Conservation (phyloP, 2,888 invertebrate genomes). For the Lasioglossum pauxillum region DNA sequence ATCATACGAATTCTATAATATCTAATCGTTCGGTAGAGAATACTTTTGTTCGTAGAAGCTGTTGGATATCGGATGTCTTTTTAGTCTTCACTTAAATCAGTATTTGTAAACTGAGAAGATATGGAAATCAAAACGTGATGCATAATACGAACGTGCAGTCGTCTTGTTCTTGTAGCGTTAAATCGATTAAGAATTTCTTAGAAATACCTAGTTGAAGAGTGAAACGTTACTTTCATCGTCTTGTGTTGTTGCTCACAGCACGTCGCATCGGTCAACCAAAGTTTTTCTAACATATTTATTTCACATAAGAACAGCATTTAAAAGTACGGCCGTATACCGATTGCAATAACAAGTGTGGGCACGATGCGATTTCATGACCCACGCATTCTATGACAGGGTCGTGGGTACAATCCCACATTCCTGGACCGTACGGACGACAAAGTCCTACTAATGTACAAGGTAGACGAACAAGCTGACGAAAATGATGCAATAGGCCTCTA, state of each 20-base stretch:
- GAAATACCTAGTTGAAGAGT: constrained; percentile 27
- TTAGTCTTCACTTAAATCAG: constrained; percentile 42
- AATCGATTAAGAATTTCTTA: constrained; percentile 39
- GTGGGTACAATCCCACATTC: constrained; percentile 97
- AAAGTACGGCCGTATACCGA: constrained; percentile 22
- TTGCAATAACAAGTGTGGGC: constrained; percentile 78
- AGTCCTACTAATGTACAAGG: constrained; percentile 95
- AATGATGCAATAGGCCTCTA: constrained; percentile 95
- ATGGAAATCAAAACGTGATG: constrained; percentile 31
- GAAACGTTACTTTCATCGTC: constrained; percentile 63
- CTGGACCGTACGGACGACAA: constrained; percentile 95
- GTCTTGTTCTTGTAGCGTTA: constrained; percentile 14
- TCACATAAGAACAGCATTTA: constrained; percentile 43
- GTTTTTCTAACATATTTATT: constrained; percentile 43
- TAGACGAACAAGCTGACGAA: constrained; percentile 93
- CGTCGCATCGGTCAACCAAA: constrained; percentile 32
- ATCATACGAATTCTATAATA: constrained; percentile 33
- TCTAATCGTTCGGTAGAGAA: constrained; percentile 47
- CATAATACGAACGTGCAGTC: constrained; percentile 29
- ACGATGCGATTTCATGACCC: constrained; percentile 88
- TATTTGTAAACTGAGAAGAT: constrained; percentile 28
- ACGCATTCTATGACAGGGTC: constrained; percentile 94
- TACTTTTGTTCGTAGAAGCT: constrained; percentile 39
- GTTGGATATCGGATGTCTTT: constrained; percentile 67
- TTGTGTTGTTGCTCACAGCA: constrained; percentile 40